These are phyloP conservation scores for Macropus fuliginosus DNA, from an alignment of 2,797 vertebrate genomes.

Conservation along the genomic window DNA sequence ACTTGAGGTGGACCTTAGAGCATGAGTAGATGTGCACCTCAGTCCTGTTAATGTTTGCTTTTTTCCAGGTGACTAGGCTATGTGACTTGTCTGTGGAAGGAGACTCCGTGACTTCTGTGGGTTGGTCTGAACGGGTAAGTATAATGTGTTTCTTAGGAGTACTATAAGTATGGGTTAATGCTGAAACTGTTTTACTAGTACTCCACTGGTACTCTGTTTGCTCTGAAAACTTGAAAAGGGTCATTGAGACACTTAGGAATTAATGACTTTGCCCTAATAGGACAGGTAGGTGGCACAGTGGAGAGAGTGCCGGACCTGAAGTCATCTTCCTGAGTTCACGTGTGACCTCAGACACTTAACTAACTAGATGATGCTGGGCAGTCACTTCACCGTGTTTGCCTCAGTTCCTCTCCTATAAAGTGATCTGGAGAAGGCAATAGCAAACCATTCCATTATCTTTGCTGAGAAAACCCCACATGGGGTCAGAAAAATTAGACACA, in stretches of 20 bases:
- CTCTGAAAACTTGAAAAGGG: neutral
- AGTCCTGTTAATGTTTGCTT: neutral
- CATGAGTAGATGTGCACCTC: neutral
- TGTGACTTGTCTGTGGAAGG: slow-evolving; percentile 99
- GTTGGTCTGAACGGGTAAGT: slow-evolving; percentile 98
- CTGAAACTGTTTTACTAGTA: neutral
- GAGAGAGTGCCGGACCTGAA: no score
- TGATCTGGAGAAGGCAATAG: neutral
- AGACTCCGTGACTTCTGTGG: slow-evolving; percentile 97
- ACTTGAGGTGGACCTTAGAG: neutral
- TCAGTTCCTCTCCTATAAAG: neutral
- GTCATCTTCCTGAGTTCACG: neutral
- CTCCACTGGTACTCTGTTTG: neutral
- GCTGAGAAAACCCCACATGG: neutral
- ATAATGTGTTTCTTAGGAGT: neutral
- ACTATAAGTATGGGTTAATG: neutral
- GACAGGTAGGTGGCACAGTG: neutral
- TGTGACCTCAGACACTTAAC: neutral
- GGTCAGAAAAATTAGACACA: neutral
- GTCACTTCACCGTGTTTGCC: neutral
- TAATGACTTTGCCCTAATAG: neutral
- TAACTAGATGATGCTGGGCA: neutral
- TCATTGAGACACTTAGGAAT: neutral
- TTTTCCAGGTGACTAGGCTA: slow-evolving; percentile 93
- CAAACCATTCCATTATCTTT: neutral